phyloP scores from a whole-genome alignment of 2,113 vertebrate species.

The Nesoenas mayeri region DNA sequence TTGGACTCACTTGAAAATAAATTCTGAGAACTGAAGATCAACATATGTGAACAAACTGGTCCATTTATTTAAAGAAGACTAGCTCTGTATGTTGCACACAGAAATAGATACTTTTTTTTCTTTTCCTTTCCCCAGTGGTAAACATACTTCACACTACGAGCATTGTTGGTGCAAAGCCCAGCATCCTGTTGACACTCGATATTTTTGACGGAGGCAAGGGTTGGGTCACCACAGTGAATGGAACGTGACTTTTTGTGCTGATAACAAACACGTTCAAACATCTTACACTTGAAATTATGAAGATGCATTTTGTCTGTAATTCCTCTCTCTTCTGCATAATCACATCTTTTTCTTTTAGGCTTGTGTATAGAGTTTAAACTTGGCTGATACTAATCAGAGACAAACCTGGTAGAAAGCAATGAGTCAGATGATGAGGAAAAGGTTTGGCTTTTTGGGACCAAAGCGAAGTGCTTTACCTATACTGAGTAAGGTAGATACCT shows the following conservation, averaged over 20 bases:
- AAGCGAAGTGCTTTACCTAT: background rate
- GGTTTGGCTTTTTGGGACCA: background rate
- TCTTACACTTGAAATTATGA: background rate
- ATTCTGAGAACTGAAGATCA: background rate
- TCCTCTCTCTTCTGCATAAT: background rate
- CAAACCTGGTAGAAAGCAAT: background rate
- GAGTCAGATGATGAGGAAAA: background rate
- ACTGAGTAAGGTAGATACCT: too few relatives aligned
- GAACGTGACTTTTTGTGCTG: background rate
- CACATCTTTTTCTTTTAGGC: background rate
- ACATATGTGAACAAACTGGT: background rate
- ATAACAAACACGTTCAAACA: background rate
- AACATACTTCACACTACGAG: background rate
- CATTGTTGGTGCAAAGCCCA: background rate
- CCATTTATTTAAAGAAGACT: background rate
- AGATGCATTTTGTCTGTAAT: rapidly evolving
- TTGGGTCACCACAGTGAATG: background rate
- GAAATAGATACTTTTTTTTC: background rate
- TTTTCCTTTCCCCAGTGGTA: background rate
- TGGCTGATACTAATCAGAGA: background rate
- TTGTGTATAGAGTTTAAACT: background rate
- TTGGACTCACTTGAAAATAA: background rate
- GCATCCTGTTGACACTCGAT: background rate
- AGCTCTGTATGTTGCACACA: background rate
- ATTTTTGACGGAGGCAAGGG: background rate